Conservation (phyloP, 2,888 invertebrate genomes). For the Synergus gifuensis region DNA sequence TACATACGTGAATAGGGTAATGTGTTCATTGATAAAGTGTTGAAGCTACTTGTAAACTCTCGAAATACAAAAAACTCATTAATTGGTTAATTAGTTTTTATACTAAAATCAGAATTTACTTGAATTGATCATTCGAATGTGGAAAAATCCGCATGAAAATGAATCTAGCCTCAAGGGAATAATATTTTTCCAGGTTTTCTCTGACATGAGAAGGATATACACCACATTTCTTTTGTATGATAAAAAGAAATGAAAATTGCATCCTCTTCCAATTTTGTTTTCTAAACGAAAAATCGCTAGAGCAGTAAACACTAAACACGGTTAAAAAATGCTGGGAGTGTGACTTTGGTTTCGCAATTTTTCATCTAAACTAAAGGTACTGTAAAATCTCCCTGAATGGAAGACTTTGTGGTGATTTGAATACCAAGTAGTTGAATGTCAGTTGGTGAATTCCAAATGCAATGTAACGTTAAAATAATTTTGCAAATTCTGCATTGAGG, state of each 20-base stretch:
- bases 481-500: neutral
- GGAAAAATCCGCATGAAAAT: neutral
- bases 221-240: neutral
- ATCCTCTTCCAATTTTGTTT: neutral
- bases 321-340: neutral
- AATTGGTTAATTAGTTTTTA: neutral
- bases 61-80: neutral
- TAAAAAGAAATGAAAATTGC: neutral
- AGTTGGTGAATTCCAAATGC: conserved; percentile 17
- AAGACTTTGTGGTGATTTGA: neutral
- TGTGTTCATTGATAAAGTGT: conserved; percentile 27
- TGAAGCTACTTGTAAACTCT: neutral
- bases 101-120: neutral
- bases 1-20: neutral
- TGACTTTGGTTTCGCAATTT: neutral
- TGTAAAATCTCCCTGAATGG: neutral
- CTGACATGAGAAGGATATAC: neutral
- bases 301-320: conserved; percentile 16
- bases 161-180: neutral
- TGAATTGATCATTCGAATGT: neutral
- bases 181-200: neutral
- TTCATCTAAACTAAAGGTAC: conserved; percentile 1
- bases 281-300: neutral
- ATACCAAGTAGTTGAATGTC: conserved; percentile 2
- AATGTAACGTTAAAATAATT: conserved; percentile 17